Evolutionary conservation across 2,797 vertebrate species (phyloP).

Genomic region (Anolis apletophallus): DNA sequence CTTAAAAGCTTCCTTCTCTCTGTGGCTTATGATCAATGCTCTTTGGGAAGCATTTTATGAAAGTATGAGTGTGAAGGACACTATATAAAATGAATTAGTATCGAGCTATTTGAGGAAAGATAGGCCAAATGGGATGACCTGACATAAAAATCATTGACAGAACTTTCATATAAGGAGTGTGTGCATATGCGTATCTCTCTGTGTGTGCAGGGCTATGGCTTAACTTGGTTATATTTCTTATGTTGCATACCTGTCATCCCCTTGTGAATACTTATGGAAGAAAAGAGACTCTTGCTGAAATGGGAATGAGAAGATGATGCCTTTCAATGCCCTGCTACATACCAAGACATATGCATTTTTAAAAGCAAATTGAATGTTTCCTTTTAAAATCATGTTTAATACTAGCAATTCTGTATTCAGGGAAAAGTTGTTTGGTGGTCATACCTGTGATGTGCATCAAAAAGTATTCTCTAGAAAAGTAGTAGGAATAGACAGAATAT

Average conservation of each 20-base stretch:
- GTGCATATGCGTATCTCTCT: neutral
- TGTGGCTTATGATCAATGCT: constrained; percentile 39
- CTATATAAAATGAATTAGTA: constrained; percentile 46
- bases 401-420: no score
- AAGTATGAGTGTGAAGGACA: constrained; percentile 32
- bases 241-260: neutral
- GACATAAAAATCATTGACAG: constrained; percentile 36
- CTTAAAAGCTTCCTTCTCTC: constrained; percentile 36
- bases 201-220: neutral
- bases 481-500: no score
- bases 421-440: neutral
- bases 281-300: neutral
- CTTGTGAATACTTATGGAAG: neutral
- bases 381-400: neutral
- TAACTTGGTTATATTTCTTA: neutral
- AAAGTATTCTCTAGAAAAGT: neutral
- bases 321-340: neutral
- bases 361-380: neutral
- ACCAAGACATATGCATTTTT: neutral
- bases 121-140: constrained; percentile 33
- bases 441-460: neutral
- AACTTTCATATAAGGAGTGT: neutral
- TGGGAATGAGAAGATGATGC: neutral
- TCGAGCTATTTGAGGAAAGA: constrained; percentile 30
- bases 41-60: constrained; percentile 40